Base-by-base conservation (phyloP, 1,140 invertebrate species). In the Melanaphis sacchari region DNA sequence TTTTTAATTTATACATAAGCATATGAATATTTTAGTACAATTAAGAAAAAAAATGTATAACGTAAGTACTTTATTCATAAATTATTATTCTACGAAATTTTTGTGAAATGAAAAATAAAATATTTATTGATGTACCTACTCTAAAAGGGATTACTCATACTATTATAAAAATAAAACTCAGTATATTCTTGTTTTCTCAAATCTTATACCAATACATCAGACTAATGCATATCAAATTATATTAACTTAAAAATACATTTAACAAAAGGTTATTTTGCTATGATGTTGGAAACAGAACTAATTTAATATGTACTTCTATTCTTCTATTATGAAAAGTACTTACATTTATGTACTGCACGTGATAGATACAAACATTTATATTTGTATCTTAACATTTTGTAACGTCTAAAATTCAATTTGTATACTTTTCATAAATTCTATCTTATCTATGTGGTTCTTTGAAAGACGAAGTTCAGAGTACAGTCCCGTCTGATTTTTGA, bases 281-380 rank as follows among this genome's bases (percentile, higher is more conserved):
- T 66, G n/a, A 66, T 66, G 11, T 11, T n/a, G 31, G 31, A n/a
- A 76, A 76, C 59, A n/a, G 15, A n/a, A 76, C 31, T 76, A n/a
- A 76, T n/a, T n/a, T 76, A 76, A 76, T 76, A 76, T 76, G 59
- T 76, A 76, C 59, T 76, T 76, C 15, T 76, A 76, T 76, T 76
- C 31, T 76, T 76, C 18, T 76, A 76, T 76, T 76, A 76, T 76
- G 15, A n/a, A 76, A 66, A n/a, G 59, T 76, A n/a, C 15, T 76
- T n/a, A n/a, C n/a, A 18, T 21, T 18, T 18, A 76, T 66, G 31
- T n/a, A 36, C n/a, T 76, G 59, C 59, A 76, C 31, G 59, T n/a
- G 31, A 66, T 66, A 31, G 31, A 66, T 31, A 31, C 31, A 11
- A n/a, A 76, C 11, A 15, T n/a, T 76, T n/a, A n/a, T 82, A 82